Evolutionary conservation across 2,797 vertebrate genomes (phyloP).

Genomic region (Enteromius unitaeniatus): DNA sequence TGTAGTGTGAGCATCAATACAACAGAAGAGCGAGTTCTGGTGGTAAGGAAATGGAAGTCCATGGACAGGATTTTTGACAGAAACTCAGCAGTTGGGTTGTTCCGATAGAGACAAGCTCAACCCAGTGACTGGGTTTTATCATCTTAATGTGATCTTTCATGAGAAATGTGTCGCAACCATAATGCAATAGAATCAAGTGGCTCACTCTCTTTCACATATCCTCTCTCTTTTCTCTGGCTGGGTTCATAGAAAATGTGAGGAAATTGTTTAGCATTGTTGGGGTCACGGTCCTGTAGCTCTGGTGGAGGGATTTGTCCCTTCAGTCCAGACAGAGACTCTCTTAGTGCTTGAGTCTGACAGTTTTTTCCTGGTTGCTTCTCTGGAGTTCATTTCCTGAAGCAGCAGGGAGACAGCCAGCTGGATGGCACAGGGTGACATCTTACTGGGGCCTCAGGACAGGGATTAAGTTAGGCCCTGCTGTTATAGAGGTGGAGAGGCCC

Average conservation of each 20-base stretch:
- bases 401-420: conserved; percentile 74
- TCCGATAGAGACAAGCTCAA: no score
- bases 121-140: no score
- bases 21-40: no score
- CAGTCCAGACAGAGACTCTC: conserved; percentile 21
- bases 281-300: conserved; percentile 18
- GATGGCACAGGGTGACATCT: conserved; percentile 73
- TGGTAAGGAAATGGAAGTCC: no score
- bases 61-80: no score
- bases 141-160: no score
- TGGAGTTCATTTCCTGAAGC: conserved; percentile 83
- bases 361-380: conserved; percentile 60
- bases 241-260: conserved; percentile 30
- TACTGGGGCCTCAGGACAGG: conserved; percentile 71
- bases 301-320: not conserved
- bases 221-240: not conserved
- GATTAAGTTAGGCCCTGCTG: conserved; percentile 76
- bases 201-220: not conserved
- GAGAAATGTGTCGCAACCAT: no score
- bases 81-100: no score
- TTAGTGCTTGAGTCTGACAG: conserved; percentile 5
- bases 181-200: not conserved
- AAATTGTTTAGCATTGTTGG: conserved; percentile 46
- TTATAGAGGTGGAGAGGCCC: conserved; percentile 74
- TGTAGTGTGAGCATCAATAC: no score